Base-by-base conservation (phyloP, 2,888 invertebrate genomes). In the Osedax frankpressi region DNA sequence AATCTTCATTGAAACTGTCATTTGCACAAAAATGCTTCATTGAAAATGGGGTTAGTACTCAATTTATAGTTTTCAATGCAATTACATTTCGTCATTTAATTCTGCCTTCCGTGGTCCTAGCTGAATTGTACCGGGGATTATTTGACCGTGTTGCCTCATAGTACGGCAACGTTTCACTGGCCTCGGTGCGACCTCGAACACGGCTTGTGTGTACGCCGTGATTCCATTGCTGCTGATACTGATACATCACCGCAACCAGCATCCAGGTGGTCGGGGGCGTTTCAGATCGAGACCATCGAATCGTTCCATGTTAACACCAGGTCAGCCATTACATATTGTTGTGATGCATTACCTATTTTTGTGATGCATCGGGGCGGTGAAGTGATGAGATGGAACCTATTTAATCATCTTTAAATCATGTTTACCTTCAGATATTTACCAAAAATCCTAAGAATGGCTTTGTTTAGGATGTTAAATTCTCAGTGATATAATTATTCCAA, bases 121-220 rank as follows among this genome's bases (percentile, higher is more conserved):
- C 44, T 11, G 11, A 11, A 6, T 44, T 19, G 19, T 19, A 44
- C 19, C 44, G 44, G 11, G 19, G 44, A 71, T 68, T 89, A 90
- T 83, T 87, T 93, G 81, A 88, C 89, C 75, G 91, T 93, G 1
- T 89, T 92, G 80, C 89, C 94, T 0, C 91, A 91, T 77, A 93
- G 93, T 82, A 91, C 91, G 83, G 89, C 95, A 86, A 92, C 96
- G 25, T 98, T 94, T 87, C 95, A 98, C 86, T 98, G 97, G 95
- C 91, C 94, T 71, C 89, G 92, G 76, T 88, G 91, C 79, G 95
- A 95, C 82, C 90, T 91, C 78, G 92, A 93, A 80, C 92, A 91
- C 81, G 86, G 94, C 80, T 87, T 97, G 70, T 93, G 94, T 86
- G 91, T 94, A 70, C 88, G 91, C 62, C 87, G 93, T 76, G 87